Conservation (phyloP, 2,113 vertebrate species). For the Equus quagga region DNA sequence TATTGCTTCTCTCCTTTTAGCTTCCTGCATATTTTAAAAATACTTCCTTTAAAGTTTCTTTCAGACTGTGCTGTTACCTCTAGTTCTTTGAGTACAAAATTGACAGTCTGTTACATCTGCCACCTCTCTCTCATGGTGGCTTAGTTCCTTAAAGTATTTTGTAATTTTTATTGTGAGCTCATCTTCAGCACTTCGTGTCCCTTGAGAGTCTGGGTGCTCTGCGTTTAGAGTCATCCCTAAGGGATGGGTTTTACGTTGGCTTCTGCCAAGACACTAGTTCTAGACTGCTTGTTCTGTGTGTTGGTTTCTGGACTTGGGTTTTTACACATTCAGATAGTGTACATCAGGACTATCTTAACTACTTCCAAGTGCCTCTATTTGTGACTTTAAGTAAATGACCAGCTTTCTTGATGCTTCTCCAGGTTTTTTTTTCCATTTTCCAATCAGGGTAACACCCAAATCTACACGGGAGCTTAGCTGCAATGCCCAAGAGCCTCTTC, state of each 20-base stretch:
- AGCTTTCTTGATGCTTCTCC: background rate
- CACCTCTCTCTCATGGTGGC: background rate
- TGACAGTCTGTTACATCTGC: background rate
- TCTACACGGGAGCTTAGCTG: background rate
- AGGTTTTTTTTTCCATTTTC: background rate
- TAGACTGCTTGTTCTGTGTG: background rate
- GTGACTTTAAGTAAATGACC: background rate
- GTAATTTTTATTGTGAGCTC: background rate
- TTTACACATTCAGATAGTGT: background rate
- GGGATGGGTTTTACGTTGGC: background rate
- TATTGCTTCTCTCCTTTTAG: background rate
- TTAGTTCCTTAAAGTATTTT: background rate
- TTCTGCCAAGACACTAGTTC: background rate
- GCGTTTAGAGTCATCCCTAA: background rate
- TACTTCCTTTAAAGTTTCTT: background rate
- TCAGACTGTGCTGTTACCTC: background rate
- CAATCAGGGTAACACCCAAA: background rate
- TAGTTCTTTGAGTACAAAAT: background rate
- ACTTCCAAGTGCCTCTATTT: background rate
- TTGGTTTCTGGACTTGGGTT: background rate
- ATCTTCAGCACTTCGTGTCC: background rate
- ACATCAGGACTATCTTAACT: background rate
- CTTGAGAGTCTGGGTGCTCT: background rate
- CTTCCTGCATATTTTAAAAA: background rate
- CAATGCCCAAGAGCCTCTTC: background rate